phyloP scores from a whole-genome alignment of 2,888 invertebrate genomes.

The Sphaerophoria taeniata region DNA sequence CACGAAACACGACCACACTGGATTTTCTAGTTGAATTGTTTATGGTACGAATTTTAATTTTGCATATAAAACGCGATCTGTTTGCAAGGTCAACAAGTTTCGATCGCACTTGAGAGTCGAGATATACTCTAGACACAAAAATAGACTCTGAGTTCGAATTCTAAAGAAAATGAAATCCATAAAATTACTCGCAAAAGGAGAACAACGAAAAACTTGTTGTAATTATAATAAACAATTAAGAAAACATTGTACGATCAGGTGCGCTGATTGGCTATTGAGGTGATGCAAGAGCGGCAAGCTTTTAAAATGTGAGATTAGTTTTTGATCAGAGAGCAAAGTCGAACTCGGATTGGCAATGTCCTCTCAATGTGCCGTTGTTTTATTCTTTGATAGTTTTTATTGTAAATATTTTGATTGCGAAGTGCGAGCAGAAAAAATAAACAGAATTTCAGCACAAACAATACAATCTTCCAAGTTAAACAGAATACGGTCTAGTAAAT shows the following conservation, averaged over 20 bases:
- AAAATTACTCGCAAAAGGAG: constrained; percentile 1
- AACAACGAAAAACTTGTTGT: constrained; percentile 35
- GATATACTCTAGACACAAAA: constrained; percentile 32
- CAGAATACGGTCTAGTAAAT: too few relatives aligned
- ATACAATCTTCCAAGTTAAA: too few relatives aligned
- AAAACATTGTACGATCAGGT: constrained; percentile 33
- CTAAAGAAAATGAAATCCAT: constrained; percentile 10
- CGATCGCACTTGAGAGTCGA: constrained; percentile 36
- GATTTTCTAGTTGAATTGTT: constrained; percentile 52
- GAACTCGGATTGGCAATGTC: constrained; percentile 27
- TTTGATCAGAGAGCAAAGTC: constrained; percentile 44
- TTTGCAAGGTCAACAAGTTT: constrained; percentile 68
- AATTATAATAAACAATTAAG: constrained; percentile 25
- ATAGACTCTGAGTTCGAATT: constrained; percentile 51
- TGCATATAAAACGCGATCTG: constrained; percentile 70
- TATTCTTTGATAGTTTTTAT: constrained; percentile 2
- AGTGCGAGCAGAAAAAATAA: too few relatives aligned
- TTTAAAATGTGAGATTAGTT: constrained; percentile 8
- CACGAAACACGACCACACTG: constrained; percentile 25
- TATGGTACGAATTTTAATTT: constrained; percentile 57
- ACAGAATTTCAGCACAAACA: too few relatives aligned
- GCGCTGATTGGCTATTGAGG: not conserved
- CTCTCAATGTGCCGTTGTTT: constrained; percentile 40
- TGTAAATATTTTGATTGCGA: too few relatives aligned
- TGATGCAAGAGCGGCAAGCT: constrained; percentile 36